phyloP scores from a whole-genome alignment of 2,113 vertebrate genomes.

The Scortum barcoo region DNA sequence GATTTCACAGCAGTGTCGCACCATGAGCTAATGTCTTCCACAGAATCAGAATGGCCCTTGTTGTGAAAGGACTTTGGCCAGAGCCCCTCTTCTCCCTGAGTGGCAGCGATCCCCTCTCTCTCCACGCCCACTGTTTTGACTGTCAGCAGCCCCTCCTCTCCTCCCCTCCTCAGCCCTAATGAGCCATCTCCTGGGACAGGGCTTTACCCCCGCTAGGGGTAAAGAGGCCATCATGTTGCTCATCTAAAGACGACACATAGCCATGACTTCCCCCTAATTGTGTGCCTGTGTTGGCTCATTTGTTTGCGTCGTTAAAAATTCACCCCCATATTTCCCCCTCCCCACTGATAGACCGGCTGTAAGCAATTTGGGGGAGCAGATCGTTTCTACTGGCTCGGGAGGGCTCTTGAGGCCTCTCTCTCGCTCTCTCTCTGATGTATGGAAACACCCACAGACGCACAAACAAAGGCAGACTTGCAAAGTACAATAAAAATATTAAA shows the following conservation, averaged over 20 bases:
- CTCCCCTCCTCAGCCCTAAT: slow-evolving; percentile 84
- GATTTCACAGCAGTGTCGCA: slow-evolving; percentile 49
- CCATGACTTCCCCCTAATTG: slow-evolving; percentile 90
- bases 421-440: slow-evolving; percentile 61
- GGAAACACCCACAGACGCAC: slow-evolving; percentile 59
- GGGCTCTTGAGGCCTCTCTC: slow-evolving; percentile 74
- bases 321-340: slow-evolving; percentile 83
- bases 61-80: slow-evolving; percentile 60
- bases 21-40: slow-evolving; percentile 62
- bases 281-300: slow-evolving; percentile 88
- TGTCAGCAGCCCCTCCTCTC: slow-evolving; percentile 68
- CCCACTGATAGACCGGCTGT: slow-evolving; percentile 81
- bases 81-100: slow-evolving; percentile 60
- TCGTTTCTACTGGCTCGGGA: slow-evolving; percentile 80
- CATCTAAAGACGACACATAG: slow-evolving; percentile 91
- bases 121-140: slow-evolving; percentile 74
- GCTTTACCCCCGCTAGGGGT: slow-evolving; percentile 86
- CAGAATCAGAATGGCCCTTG: slow-evolving; percentile 57
- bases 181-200: slow-evolving; percentile 87
- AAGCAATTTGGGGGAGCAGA: slow-evolving; percentile 85
- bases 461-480: slow-evolving; percentile 61
- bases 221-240: slow-evolving; percentile 92
- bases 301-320: slow-evolving; percentile 90
- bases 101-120: slow-evolving; percentile 53
- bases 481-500: slow-evolving; percentile 66